Evolutionary conservation across 2,797 vertebrate genomes (phyloP).

Genomic region (Sebastes paucispinis): DNA sequence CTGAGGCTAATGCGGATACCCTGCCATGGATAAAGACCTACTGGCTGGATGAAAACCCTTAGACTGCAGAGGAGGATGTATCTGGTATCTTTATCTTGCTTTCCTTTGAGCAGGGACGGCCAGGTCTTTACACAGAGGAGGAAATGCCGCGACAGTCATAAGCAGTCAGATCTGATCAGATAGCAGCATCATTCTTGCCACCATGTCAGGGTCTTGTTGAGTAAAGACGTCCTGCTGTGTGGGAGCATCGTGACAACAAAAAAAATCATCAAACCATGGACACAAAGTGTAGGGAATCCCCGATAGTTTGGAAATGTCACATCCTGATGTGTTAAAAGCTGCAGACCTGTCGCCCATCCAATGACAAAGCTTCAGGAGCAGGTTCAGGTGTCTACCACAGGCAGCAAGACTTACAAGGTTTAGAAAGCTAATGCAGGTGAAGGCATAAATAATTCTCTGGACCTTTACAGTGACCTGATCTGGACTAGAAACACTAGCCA

Average conservation of each 20-base stretch:
- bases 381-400: neutral
- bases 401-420: neutral
- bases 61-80: neutral
- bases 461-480: neutral
- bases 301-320: conserved; percentile 47
- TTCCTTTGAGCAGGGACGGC: conserved; percentile 11
- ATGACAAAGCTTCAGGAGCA: conserved; percentile 12
- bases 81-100: neutral
- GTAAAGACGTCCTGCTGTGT: conserved; percentile 49
- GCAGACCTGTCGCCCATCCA: neutral
- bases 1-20: neutral
- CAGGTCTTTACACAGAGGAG: conserved; percentile 37
- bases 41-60: neutral
- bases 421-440: neutral
- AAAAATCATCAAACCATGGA: conserved; percentile 28
- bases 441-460: neutral
- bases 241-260: conserved; percentile 28
- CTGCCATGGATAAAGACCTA: neutral
- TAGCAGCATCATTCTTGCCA: conserved; percentile 35
- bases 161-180: conserved; percentile 62
- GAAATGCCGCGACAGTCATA: conserved; percentile 70
- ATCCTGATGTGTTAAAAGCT: conserved; percentile 45
- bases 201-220: conserved; percentile 35
- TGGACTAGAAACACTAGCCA: neutral
- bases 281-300: conserved; percentile 51